Evolutionary conservation across 2,797 vertebrate genomes (phyloP).

Genomic region (Falco cherrug): DNA sequence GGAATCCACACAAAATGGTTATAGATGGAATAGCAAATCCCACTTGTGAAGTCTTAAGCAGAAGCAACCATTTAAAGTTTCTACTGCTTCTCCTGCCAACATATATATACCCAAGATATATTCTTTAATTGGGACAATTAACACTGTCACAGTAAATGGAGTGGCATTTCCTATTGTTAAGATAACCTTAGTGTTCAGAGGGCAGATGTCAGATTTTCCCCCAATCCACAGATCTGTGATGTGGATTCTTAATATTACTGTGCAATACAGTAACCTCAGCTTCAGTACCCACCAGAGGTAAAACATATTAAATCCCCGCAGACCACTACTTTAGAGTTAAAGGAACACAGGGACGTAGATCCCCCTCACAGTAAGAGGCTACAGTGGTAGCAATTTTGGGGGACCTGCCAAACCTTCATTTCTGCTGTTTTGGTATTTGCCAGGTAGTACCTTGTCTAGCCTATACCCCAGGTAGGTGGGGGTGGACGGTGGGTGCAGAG

Average conservation of each 20-base stretch:
- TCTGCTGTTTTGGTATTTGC: background rate
- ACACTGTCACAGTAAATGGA: background rate
- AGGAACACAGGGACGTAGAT: background rate
- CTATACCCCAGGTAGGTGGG: background rate
- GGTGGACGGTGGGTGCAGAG: background rate
- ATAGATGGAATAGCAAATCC: background rate
- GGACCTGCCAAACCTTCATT: background rate
- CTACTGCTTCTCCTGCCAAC: background rate
- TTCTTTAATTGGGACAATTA: background rate
- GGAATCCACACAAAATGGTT: background rate
- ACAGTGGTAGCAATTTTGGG: background rate
- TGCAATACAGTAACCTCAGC: background rate
- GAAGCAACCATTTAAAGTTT: background rate
- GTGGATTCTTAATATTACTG: background rate
- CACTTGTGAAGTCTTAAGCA: background rate
- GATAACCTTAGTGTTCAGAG: background rate
- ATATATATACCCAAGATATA: no score
- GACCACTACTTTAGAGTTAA: background rate
- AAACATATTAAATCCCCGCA: background rate
- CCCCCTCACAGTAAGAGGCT: background rate
- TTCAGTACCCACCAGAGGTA: background rate
- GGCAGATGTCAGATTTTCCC: background rate
- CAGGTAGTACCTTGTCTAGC: background rate
- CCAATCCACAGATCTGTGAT: background rate
- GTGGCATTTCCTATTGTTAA: no score